phyloP scores from a whole-genome alignment of 2,113 vertebrate species.

The Hyaena hyaena region DNA sequence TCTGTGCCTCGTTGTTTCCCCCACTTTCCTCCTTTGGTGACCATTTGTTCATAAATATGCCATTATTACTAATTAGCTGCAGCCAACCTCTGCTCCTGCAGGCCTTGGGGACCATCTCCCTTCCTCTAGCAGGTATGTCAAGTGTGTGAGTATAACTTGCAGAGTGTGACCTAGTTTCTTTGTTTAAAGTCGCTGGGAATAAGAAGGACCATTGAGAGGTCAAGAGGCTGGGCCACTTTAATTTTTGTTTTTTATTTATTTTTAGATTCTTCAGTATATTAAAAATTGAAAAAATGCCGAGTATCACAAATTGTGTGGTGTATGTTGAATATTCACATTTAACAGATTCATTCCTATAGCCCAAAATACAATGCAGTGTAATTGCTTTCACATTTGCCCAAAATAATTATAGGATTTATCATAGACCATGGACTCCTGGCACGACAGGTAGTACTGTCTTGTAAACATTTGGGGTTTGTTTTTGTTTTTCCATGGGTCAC shows the following conservation, averaged over 20 bases:
- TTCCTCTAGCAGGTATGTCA: neutral
- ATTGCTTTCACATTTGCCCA: conserved; percentile 1
- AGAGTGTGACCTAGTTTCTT: neutral
- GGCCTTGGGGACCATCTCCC: neutral
- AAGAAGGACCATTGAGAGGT: neutral
- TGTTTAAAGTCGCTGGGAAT: neutral
- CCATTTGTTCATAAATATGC: neutral
- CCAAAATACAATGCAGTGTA: neutral
- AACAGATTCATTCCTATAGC: neutral
- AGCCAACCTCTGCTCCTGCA: neutral
- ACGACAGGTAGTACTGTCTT: neutral
- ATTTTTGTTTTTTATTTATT: neutral
- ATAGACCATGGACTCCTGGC: neutral
- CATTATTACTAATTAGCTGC: neutral
- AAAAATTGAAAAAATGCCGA: neutral
- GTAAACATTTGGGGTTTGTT: neutral
- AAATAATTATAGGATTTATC: neutral
- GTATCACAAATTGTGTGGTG: neutral
- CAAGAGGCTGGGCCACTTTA: neutral
- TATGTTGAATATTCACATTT: conserved; percentile 12
- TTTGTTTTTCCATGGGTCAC: neutral
- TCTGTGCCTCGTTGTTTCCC: neutral
- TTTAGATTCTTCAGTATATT: neutral
- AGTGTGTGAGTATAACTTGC: neutral
- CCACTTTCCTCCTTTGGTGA: neutral